Conservation (phyloP, 2,797 vertebrate genomes). For the Neosalanx taihuensis region DNA sequence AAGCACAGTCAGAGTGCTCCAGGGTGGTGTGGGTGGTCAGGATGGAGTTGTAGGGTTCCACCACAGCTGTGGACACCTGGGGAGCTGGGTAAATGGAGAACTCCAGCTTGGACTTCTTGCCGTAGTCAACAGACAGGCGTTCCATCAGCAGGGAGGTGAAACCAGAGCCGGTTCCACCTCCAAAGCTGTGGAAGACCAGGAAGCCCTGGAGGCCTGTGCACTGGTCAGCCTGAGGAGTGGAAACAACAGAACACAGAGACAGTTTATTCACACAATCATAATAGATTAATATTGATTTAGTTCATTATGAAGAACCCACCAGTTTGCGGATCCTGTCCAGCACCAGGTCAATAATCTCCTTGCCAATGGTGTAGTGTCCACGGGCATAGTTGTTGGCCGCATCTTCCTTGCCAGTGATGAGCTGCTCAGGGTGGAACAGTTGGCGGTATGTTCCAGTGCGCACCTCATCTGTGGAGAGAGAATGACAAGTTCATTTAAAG, state of each 20-base stretch:
- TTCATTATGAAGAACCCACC: slow-evolving; percentile 36
- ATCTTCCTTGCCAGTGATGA: slow-evolving; percentile 60
- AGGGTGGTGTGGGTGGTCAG: slow-evolving; percentile 68
- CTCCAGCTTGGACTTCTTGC: slow-evolving; percentile 65
- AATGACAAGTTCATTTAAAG: neutral
- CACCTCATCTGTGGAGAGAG: slow-evolving; percentile 40
- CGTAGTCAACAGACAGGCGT: slow-evolving; percentile 63
- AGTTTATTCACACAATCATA: neutral
- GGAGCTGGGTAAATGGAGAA: slow-evolving; percentile 67
- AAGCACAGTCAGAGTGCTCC: slow-evolving; percentile 69
- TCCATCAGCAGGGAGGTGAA: slow-evolving; percentile 54
- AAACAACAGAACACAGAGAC: neutral
- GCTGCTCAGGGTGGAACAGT: slow-evolving; percentile 54
- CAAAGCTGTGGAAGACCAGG: slow-evolving; percentile 63
- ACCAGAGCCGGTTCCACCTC: slow-evolving; percentile 57
- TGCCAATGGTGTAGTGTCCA: slow-evolving; percentile 60
- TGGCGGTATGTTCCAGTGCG: slow-evolving; percentile 49
- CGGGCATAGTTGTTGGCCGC: slow-evolving; percentile 69
- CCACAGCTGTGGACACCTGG: slow-evolving; percentile 64
- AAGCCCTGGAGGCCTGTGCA: slow-evolving; percentile 68
- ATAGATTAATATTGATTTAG: neutral
- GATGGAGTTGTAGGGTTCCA: slow-evolving; percentile 65
- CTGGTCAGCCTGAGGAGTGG: slow-evolving; percentile 57
- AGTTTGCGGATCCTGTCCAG: slow-evolving; percentile 63
- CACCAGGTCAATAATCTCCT: slow-evolving; percentile 65